Evolutionary conservation across 2,113 vertebrate genomes (phyloP), one percentile per base, ranked within the genome.

Genomic region (Odontesthes bonariensis): DNA sequence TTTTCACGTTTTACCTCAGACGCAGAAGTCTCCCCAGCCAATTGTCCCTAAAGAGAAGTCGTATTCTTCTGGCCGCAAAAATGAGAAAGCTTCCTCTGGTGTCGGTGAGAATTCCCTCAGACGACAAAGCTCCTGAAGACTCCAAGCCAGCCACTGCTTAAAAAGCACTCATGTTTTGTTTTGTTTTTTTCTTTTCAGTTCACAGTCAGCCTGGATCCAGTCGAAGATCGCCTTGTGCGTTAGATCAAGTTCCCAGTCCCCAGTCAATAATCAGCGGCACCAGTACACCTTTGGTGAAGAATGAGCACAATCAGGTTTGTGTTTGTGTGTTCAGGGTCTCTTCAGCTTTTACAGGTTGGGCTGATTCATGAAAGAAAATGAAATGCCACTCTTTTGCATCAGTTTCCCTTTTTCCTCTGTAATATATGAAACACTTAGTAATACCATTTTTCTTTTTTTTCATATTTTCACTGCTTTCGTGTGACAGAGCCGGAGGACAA

Each of bases 211-310:
- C 93, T 19, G 92, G 88, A 76, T 96, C 97, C 20, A 92, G 95
- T 71, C 95, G 96, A 84, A 95, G 93, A 22, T 98, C 97, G 0
- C 95, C 96, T 0, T 95, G 94, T 52, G 73, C 94, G 0, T 92
- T 95, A 11, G 98, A 99, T 80, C 96, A 97, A 68, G 95, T 95
- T 54, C 95, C 95, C 14, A 96, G 96, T 70, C 96, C 97, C 1
- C 96, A 96, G 86, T 96, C 97, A 38, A 94, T 97, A 33, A 95
- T 95, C 86, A 95, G 70, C 91, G 74, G 83, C 71, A 79, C 62
- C 55, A 93, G 92, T 85, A 94, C 94, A 88, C 91, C 93, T 87
- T 94, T 96, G 83, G 49, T 90, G 71, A 90, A 96, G 46, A 87
- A 91, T 38, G 96, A 97, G 70, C 78, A 93, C 63, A 93, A 90